Base-by-base conservation (phyloP, 2,113 vertebrate genomes). In the Redunca redunca region DNA sequence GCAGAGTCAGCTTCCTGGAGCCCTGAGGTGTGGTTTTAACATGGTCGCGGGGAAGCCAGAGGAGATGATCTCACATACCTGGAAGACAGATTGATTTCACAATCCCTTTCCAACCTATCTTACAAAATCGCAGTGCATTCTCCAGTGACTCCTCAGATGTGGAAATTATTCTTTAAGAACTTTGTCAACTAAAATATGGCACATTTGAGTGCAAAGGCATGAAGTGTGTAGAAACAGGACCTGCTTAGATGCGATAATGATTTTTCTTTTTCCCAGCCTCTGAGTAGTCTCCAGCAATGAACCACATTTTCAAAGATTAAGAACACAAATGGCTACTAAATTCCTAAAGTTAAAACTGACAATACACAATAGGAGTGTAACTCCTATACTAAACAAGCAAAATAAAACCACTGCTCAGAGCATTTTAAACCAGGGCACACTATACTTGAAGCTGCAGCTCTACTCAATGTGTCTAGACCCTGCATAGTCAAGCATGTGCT, bases 1-100 rank as follows among this genome's bases (percentile, higher is more conserved):
- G 33, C 17, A n/a, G 0, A 74, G 92, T 97, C 86, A 89, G 78
- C 77, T 95, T 96, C 85, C 77, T 48, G 58, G 86, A 95, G 64
- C 84, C 88, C 36, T 58, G 62, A 82, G 88, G 90, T 92, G 60
- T 90, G 90, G 58, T 86, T 93, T 95, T 67, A 90, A 95, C 80
- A 58, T 40, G 80, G n/a, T 8, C 7, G 17, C 92, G 26, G 84
- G 82, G 78, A 97, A 97, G 74, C 17, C 33, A 91, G 78, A 90
- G 1, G 48, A 53, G 52, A 86, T 94, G 94, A 97, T 40, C 91
- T 97, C 96, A 96, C 5, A 88, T 16, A 87, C 60, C 82, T 96
- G 55, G 96, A 95, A 97, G 93, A 95, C 77, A 96, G 57, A 57
- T 52, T 40, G 60, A 92, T 96, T 96, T 92, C 96, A 96, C 83